These are phyloP conservation scores for Australoheros facetus DNA, from an alignment of 2,797 vertebrate genomes.

Conservation along the genomic window DNA sequence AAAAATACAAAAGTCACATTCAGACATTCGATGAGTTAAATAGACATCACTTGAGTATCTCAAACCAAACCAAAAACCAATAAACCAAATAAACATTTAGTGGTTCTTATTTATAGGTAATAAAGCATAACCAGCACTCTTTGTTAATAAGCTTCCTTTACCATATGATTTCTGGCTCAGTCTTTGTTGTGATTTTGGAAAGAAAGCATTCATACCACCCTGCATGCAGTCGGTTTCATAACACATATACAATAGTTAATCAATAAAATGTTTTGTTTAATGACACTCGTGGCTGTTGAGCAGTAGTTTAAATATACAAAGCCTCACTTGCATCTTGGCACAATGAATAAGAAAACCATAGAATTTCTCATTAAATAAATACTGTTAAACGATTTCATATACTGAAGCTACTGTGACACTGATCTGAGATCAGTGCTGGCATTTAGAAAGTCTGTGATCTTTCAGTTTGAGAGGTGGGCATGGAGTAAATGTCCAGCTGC, in stretches of 20 bases:
- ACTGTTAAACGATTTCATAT: neutral
- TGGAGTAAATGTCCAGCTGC: neutral
- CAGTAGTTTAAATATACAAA: conserved; percentile 25
- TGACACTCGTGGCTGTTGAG: neutral
- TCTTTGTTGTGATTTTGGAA: neutral
- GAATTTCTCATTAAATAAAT: conserved; percentile 6
- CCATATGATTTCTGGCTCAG: conserved; percentile 19
- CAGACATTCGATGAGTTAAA: neutral
- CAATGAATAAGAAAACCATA: neutral
- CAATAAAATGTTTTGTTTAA: neutral
- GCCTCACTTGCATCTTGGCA: conserved; percentile 1
- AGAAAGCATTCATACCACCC: neutral
- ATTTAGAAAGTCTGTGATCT: neutral
- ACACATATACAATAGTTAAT: conserved; percentile 9
- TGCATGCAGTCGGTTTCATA: conserved; percentile 5
- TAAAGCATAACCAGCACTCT: neutral
- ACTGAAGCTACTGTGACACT: neutral
- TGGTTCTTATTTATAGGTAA: neutral
- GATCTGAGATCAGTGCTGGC: neutral
- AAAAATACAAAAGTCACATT: conserved; percentile 10
- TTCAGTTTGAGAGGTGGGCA: neutral
- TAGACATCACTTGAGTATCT: neutral
- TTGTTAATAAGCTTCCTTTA: neutral
- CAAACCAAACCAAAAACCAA: too few relatives aligned
- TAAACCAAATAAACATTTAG: neutral